Percentiles rank a stretch among this genome's conserved stretches.
Evolutionary conservation across 2,113 vertebrate genomes (phyloP).

Genomic region (Scartelaos histophorus): DNA sequence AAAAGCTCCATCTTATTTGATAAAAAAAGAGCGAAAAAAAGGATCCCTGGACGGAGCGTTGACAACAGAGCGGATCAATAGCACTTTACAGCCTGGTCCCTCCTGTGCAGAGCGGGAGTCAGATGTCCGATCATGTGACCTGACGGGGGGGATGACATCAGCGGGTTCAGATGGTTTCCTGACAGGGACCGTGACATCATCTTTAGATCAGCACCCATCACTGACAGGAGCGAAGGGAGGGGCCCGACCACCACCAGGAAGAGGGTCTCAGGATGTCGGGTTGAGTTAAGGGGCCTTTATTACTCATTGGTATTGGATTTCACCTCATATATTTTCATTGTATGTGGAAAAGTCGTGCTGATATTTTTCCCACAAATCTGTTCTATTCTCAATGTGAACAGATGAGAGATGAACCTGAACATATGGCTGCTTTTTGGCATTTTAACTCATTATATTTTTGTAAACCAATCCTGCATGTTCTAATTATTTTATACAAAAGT

Average conservation of each 20-base stretch:
- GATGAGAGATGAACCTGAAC: no score
- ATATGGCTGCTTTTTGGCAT: no score
- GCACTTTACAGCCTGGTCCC: neutral
- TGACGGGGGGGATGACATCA: slow-evolving; percentile 1
- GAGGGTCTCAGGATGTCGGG: no score
- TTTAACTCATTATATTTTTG: no score
- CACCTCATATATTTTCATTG: no score
- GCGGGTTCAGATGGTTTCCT: neutral
- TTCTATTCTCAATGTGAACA: no score
- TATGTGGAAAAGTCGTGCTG: no score
- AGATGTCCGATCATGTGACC: neutral
- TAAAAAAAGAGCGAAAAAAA: neutral
- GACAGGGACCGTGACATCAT: slow-evolving; percentile 2
- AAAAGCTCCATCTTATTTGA: neutral
- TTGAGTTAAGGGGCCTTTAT: no score
- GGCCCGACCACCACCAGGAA: neutral
- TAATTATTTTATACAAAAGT: no score
- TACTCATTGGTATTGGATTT: no score
- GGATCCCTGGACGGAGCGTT: neutral
- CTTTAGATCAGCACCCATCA: slow-evolving; percentile 2
- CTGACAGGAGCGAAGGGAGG: neutral
- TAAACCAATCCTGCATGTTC: no score
- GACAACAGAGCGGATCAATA: neutral
- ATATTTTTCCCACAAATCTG: no score
- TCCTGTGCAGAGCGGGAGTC: neutral